Evolutionary conservation across 2,797 vertebrate genomes (phyloP), one percentile per base, ranked within the genome.

Genomic region (Coreius guichenoti): DNA sequence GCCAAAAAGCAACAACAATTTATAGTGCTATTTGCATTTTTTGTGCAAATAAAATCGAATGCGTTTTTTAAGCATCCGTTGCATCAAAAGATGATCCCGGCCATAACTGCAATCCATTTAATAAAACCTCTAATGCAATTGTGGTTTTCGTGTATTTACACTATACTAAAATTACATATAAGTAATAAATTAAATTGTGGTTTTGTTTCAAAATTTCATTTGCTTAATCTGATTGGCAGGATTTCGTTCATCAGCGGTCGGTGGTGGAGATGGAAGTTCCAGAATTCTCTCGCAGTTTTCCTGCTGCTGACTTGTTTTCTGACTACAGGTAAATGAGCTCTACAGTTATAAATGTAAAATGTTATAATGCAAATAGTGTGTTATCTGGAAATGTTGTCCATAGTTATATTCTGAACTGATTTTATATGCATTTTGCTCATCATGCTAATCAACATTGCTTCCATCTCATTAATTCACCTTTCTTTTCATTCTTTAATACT

Each of bases 251-350:
- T 92, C 73, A 92, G 78, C 89, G 90, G 92, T 89, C 91, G 92
- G 91, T 96, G 96, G 95, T 95, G 93, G 95, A 96, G 95, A 92
- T 94, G 94, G 96, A 97, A 96, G 92, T 92, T 94, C 88, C 89
- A 81, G 23, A 87, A 89, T 81, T 89, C 92, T 88, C 90, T 96
- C 3, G 88, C 93, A 67, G 56, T 95, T 75, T 85, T 87, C 58
- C 51, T 94, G 0, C 91, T 87, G 68, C 36, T 93, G 84, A 76
- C 90, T 12, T 94, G 79, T 75, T 49, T 91, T 56, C 91, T 92
- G 78, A 90, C 88, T 82, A 90, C 93, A 93, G 96, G 96, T 97
- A 94, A 93, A 92, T 70, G 80, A 89, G 21, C 31, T 47, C 8
- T 43, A 8, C 14, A 16, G 8, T 45, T 36, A 47, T 47, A 51